Evolutionary conservation across 2,113 vertebrate genomes (phyloP).

Genomic region (Ailurus styani): DNA sequence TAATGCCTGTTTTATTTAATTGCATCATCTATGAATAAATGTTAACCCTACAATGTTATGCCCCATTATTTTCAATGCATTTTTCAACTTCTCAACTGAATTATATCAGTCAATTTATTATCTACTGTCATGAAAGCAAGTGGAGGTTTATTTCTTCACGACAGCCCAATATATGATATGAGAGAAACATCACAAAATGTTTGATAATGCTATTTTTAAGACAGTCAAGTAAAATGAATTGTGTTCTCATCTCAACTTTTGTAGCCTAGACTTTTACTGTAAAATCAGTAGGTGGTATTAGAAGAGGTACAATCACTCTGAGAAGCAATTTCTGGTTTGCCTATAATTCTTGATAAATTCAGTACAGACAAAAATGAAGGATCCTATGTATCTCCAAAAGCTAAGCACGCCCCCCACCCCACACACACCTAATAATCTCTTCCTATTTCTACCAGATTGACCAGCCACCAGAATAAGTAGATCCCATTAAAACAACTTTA

Average conservation of each 20-base stretch:
- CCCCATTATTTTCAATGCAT: conserved; percentile 84
- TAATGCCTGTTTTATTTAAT: conserved; percentile 86
- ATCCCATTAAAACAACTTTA: not conserved
- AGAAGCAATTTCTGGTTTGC: conserved; percentile 62
- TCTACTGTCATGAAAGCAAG: conserved; percentile 72
- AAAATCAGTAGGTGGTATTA: conserved; percentile 72
- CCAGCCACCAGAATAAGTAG: not conserved
- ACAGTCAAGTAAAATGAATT: conserved; percentile 55
- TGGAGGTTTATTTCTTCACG: conserved; percentile 75
- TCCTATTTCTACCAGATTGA: not conserved
- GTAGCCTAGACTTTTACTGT: conserved; percentile 63
- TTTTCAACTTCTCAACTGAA: conserved; percentile 80
- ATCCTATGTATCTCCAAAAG: conserved; percentile 17
- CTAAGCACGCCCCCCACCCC: not conserved
- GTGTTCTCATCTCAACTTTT: conserved; percentile 52
- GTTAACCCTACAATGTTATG: conserved; percentile 85
- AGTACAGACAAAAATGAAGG: conserved; percentile 47
- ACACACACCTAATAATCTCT: not conserved
- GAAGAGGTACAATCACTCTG: conserved; percentile 58
- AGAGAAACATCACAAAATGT: conserved; percentile 67
- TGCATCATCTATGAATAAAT: conserved; percentile 85
- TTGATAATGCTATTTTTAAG: conserved; percentile 73
- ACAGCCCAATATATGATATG: conserved; percentile 40
- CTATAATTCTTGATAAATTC: conserved; percentile 63
- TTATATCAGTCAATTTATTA: conserved; percentile 79